These are phyloP conservation scores for Triops longicaudatus DNA, from an alignment of 1,140 invertebrate species.

Conservation along the genomic window DNA sequence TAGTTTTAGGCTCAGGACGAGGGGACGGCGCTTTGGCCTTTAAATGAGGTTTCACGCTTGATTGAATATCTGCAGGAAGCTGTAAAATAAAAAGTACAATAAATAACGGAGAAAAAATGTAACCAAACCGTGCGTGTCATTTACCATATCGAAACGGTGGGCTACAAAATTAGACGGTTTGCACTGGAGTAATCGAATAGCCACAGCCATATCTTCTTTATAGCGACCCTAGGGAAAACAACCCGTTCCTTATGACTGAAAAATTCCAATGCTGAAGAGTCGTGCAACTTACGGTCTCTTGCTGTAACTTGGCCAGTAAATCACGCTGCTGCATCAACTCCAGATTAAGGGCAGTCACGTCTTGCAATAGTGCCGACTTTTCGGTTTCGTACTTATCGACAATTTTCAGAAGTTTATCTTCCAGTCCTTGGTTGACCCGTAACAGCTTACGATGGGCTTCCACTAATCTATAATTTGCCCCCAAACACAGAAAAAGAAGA, in stretches of 20 bases:
- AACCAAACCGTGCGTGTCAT: too few relatives aligned
- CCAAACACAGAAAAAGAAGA: not conserved
- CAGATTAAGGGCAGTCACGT: slow-evolving; percentile 75
- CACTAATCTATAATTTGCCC: slow-evolving; percentile 53
- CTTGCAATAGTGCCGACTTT: slow-evolving; percentile 73
- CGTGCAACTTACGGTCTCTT: slow-evolving; percentile 73
- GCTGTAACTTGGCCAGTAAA: slow-evolving; percentile 71
- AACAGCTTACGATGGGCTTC: slow-evolving; percentile 90
- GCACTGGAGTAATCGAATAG: slow-evolving; percentile 87
- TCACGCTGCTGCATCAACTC: slow-evolving; percentile 80
- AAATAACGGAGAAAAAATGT: not conserved
- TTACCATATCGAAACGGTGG: slow-evolving; percentile 83
- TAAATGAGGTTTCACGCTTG: slow-evolving; percentile 56
- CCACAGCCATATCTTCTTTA: slow-evolving; percentile 86
- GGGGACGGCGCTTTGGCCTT: slow-evolving; percentile 28
- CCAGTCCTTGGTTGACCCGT: slow-evolving; percentile 88
- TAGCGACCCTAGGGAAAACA: slow-evolving; percentile 69
- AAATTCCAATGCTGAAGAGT: not conserved
- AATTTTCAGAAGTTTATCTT: slow-evolving; percentile 86
- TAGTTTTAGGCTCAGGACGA: slow-evolving; percentile 58
- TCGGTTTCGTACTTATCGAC: slow-evolving; percentile 89
- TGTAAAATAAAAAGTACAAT: slow-evolving; percentile 44
- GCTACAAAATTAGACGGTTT: slow-evolving; percentile 90
- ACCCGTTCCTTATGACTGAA: slow-evolving; percentile 24
- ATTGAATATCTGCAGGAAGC: slow-evolving; percentile 82